Evolutionary conservation across 2,113 vertebrate species (phyloP), one percentile per base, ranked within the genome.

Genomic region (Cettia cetti): DNA sequence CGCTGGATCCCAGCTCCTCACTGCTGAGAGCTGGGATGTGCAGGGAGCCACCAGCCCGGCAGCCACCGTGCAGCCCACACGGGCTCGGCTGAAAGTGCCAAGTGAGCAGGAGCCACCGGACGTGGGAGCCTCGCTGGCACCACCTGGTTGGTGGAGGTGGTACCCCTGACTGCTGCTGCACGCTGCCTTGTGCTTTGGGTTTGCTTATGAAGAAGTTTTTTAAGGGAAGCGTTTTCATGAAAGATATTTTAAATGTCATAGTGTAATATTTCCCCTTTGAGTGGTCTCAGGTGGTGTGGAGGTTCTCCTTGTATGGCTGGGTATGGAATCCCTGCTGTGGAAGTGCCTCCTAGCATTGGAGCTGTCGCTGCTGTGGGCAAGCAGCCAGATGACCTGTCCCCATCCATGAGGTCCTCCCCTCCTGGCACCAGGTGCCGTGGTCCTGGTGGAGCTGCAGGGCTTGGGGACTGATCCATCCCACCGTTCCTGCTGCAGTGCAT

Each of bases 151-250:
- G 30, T 47, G 44, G 57, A 87, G 66, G 19, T 1, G 13, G 49
- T 66, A 49, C n/a, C 4, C 0, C 0, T 0, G 1, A 6, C 42
- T 52, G n/a, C 57, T 71, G 57, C 69, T 1, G 0, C 23, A 0
- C 18, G 60, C 47, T 50, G 71, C 42, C 50, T 47, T 0, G 0
- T 15, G 37, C 21, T 59, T 61, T 0, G 1, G 33, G 31, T 42
- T 65, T 11, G 35, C 14, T 69, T 69, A 3, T 17, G n/a, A 57
- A 54, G 6, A 47, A 75, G 4, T 0, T 10, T 81, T 68, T 44
- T n/a, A 39, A 70, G 53, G 10, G 33, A 70, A 19, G 6, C 13
- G 19, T 54, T 70, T 74, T 33, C 9, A 6, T 39, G 18, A 2
- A 53, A 40, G 9, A 24, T 57, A 7, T 33, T 89, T 23, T 10